Base-by-base conservation (phyloP, 2,113 vertebrate genomes). In the Origma solitaria region DNA sequence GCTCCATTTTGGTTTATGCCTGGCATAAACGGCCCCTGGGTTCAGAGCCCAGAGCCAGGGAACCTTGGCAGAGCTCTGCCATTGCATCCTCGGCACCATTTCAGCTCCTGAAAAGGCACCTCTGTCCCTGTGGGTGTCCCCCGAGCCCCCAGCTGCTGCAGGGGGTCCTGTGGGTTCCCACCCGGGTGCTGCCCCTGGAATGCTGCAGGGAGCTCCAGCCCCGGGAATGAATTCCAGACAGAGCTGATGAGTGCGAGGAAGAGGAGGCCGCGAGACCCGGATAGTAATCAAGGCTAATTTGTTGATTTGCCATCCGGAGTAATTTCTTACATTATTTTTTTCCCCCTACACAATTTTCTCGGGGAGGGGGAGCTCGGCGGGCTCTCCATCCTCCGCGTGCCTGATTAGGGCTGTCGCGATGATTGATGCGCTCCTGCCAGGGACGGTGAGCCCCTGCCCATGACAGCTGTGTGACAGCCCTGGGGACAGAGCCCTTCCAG, bases 291-390 rank as follows among this genome's bases (percentile, higher is more conserved):
- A 70, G 94, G 91, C 73, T 96, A 90, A 96, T 95, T 94, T 94
- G 97, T 88, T 90, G 88, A 88, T 93, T 90, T 97, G 94, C 92
- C 96, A 96, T 84, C 92, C 71, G 68, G 90, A 95, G 92, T 93
- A 7, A 78, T 90, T 91, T 61, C 82, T 82, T 17, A 53, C 75
- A 7, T 77, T 94, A 33, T 70, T 35, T 54, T 13, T 10, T 15
- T 1, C 4, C 64, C 70, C 56, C 23, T 15, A 0, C 65, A 6
- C 42, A 9, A 12, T 76, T 85, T 64, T 6, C 62, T 57, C 82
- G 21, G 76, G 62, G 75, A n/a, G 77, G 69, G 78, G 70, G 18
- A 66, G 70, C 23, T n/a, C n/a, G n/a, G 0, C 0, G 61, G 78
- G 56, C 82, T 90, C 83, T 88, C 84, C 79, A 68, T 90, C 92